These are phyloP conservation scores for Ypsolopha scabrella DNA, from an alignment of 2,888 invertebrate genomes.

Conservation along the genomic window DNA sequence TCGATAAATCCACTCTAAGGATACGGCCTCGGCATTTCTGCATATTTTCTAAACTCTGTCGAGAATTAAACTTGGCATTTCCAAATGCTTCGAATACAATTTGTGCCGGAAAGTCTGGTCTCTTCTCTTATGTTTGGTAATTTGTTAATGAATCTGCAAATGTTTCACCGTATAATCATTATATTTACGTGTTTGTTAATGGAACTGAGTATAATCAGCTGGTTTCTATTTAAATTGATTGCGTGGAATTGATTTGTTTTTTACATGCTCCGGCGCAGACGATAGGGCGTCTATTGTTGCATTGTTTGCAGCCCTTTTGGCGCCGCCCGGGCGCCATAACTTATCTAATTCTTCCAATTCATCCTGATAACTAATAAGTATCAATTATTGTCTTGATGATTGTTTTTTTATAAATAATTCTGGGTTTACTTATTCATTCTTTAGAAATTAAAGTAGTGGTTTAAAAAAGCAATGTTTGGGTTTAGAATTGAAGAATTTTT, in stretches of 20 bases:
- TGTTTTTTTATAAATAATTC: no score
- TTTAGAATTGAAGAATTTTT: no score
- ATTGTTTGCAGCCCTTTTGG: slow-evolving; percentile 16
- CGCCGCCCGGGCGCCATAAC: slow-evolving; percentile 26
- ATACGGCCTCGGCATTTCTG: slow-evolving; percentile 36
- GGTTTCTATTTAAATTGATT: slow-evolving; percentile 1
- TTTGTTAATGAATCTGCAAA: not conserved
- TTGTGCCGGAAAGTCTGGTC: not conserved
- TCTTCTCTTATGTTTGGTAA: not conserved
- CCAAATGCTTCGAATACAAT: slow-evolving; percentile 3
- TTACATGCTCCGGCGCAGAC: slow-evolving; percentile 28
- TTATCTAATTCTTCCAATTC: slow-evolving; percentile 8
- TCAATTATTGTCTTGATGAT: not conserved
- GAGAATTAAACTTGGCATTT: not conserved
- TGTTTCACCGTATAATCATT: not conserved
- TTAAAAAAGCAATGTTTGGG: no score
- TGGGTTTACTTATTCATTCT: no score
- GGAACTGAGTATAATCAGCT: not conserved
- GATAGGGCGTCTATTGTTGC: slow-evolving; percentile 29
- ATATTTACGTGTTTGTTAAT: not conserved
- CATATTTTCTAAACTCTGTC: slow-evolving; percentile 30
- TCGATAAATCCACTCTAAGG: slow-evolving; percentile 44
- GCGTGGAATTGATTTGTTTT: not conserved
- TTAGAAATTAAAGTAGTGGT: no score
- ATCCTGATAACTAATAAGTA: not conserved